Percentiles rank a stretch among this genome's conserved stretches.
Conservation (phyloP, 2,888 invertebrate species). For the Pristionchus maxplancki region DNA sequence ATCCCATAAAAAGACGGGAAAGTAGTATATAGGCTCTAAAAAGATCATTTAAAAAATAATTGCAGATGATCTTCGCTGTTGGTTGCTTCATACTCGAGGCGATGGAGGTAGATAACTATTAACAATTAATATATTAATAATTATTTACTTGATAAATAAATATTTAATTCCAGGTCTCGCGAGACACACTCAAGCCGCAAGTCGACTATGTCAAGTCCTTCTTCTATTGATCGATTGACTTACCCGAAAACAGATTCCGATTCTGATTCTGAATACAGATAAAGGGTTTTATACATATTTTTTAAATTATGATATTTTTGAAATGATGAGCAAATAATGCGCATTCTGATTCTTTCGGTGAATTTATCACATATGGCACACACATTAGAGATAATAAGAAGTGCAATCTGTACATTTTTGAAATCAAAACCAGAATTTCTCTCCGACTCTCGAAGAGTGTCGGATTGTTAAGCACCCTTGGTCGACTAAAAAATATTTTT, state of each 20-base stretch:
- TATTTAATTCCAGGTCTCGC: constrained; percentile 2
- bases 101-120: neutral
- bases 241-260: neutral
- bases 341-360: no score
- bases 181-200: constrained; percentile 18
- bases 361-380: no score
- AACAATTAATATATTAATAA: neutral
- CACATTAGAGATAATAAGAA: no score
- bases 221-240: neutral
- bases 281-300: constrained; percentile 3
- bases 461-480: no score
- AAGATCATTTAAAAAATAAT: neutral
- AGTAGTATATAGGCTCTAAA: no score
- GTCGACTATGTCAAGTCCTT: neutral
- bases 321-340: no score
- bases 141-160: neutral
- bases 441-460: no score
- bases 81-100: constrained; percentile 6
- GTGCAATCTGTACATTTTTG: no score
- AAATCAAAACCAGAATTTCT: no score
- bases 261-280: neutral
- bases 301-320: no score
- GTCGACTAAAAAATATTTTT: no score
- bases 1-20: no score
- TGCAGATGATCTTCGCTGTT: neutral